Evolutionary conservation across 2,888 invertebrate genomes (phyloP), one percentile per base, ranked within the genome.

Genomic region (Mythimna impura): DNA sequence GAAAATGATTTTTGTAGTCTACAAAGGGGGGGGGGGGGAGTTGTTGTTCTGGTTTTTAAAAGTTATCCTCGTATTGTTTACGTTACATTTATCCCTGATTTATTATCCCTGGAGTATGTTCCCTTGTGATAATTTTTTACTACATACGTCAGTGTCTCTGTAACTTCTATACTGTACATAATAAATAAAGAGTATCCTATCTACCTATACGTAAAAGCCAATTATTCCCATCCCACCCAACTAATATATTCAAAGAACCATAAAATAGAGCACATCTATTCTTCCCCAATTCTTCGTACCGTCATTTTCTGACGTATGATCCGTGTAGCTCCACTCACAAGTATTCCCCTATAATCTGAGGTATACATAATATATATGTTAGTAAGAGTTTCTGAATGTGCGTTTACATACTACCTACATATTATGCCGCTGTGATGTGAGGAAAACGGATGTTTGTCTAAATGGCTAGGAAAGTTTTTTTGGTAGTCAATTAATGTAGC

Each of bases 281-380:
- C 57, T 65, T 68, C 66, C 43, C 52, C 73, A 71, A 65, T 81
- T 81, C 71, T 78, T 74, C 58, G 17, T 57, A 73, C 78, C 65
- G 64, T 63, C 71, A 66, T 72, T 65, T 61, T 70, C 71, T 69
- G 64, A 73, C 73, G 75, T 76, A 85, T 76, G 80, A 78, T 66
- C 71, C 82, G 36, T 73, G 73, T 75, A 73, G 71, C 76, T 55
- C 47, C 63, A 71, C 80, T 71, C 74, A 36, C 72, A 77, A 80
- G 81, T 78, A 84, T 83, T 78, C 76, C 83, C 71, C 78, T 84
- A 82, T 82, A 74, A 85, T 87, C 81, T 71, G 66, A 73, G 73
- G 61, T 76, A 73, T 82, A 82, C 78, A 81, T 87, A 78, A 86
- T 84, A 78, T 71, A 85, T 71, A 85, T 82, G 63, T 60, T 63